Base-by-base conservation (phyloP, 2,888 invertebrate species). In the Pseudeuparius sepicola region DNA sequence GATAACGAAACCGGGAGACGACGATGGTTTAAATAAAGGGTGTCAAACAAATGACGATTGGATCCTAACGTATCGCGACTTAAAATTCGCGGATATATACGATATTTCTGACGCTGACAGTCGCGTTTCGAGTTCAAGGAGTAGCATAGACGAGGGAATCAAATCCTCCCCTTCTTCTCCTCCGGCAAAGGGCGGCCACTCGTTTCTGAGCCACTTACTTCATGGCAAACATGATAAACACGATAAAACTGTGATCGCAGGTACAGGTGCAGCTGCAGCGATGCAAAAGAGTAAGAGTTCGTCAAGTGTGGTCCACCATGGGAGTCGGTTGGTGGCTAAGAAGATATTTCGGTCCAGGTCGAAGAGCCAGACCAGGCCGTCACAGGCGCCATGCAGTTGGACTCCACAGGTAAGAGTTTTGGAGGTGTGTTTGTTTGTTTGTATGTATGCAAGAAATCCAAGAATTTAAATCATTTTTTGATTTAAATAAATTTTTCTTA, bases 201-300 rank as follows among this genome's bases (percentile, higher is more conserved):
- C 74, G 48, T 78, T 78, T 54, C 59, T 78, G 4, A 73, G 75
- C 46, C 70, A 73, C 54, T 64, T 77, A 46, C 60, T 73, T 37
- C 73, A 73, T 58, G 71, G 74, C 47, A 64, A 67, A 47, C 61
- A 63, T 46, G 56, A 52, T 31, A 50, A 51, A 43, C 46, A 53
- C 32, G 52, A 53, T 44, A 53, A 52, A 49, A 43, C 36, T 42
- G 25, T 10, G 9, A 25, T 54, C 48, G 51, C 50, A 41, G 48
- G 54, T 66, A 75, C 76, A 66, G 64, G 63, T 51, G 59, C 61
- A 53, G 75, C 75, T 51, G 59, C 61, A 53, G 75, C 75, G 60
- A 87, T 87, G 87, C 86, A 87, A 74, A 88, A 87, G 68, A 87
- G 86, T 54, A 85, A 87, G 62, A 86, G 86, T 15, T 83, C 85